A percentile compares a stretch with the other conserved stretches of the same genome.
Evolutionary conservation across 2,888 invertebrate genomes (phyloP).

Genomic region (Cynaeus angustus): DNA sequence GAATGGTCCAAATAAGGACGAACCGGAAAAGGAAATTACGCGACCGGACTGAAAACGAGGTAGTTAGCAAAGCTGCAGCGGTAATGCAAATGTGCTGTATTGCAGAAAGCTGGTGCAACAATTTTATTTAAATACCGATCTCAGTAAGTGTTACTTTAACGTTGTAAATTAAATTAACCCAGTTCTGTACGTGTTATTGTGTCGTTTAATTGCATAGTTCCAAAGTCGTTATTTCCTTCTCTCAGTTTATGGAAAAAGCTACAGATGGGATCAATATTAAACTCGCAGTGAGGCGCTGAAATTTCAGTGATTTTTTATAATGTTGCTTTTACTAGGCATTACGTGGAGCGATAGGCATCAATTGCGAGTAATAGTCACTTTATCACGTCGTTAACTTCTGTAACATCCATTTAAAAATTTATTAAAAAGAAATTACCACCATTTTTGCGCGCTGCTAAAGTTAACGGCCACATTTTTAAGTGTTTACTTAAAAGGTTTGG

Average conservation of each 20-base stretch:
- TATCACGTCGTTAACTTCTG: conserved; percentile 41
- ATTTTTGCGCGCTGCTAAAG: conserved; percentile 22
- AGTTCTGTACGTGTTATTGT: conserved; percentile 23
- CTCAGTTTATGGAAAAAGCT: neutral
- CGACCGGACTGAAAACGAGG: conserved; percentile 47
- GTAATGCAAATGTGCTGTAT: conserved; percentile 43
- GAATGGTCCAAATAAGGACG: conserved; percentile 41
- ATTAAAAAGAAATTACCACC: conserved; percentile 42
- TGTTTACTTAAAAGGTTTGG: conserved; percentile 29
- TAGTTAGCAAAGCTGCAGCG: conserved; percentile 43
- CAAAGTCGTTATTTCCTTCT: no score
- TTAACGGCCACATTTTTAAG: conserved; percentile 19
- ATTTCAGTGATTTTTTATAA: conserved; percentile 37
- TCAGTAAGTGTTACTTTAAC: conserved; percentile 37
- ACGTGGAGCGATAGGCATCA: conserved; percentile 39
- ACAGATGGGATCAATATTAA: neutral
- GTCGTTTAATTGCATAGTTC: conserved; percentile 11
- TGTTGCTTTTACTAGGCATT: conserved; percentile 40
- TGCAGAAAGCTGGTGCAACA: conserved; percentile 46
- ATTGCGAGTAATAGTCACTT: conserved; percentile 38
- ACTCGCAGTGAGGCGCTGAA: neutral
- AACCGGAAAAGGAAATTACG: conserved; percentile 48
- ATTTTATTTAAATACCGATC: conserved; percentile 46
- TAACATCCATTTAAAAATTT: conserved; percentile 42
- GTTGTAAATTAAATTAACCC: conserved; percentile 40